Evolutionary conservation across 2,797 vertebrate genomes (phyloP), one percentile per base, ranked within the genome.

Genomic region (Phyllotis vaccarum): DNA sequence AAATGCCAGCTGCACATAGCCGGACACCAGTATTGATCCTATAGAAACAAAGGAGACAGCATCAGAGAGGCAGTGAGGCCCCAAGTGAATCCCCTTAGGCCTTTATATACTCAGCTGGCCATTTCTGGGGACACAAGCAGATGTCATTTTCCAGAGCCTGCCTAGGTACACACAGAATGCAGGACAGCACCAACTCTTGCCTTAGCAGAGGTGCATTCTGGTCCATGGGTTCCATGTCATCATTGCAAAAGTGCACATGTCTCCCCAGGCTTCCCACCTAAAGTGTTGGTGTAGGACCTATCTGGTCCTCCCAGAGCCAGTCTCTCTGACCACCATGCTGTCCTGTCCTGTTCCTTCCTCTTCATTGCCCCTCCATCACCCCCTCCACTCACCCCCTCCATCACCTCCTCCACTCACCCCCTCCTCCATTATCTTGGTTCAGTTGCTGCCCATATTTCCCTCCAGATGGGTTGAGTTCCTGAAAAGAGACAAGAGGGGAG

Each of bases 1-100:
- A 5, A 97, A 92, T 24, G 79, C 91, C 76, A 98, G 91, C 27
- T 76, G 95, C 2, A 96, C 56, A 2, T 97, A 96, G 86, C 95
- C 13, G 0, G 96, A 94, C 43, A 87, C 58, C n/a, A 79, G 80
- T 62, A n/a, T 40, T 3, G 37, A 54, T 7, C 75, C 97, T 97
- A n/a, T 0, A 91, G 92, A 54, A 64, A 70, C 58, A 90, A 75
- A 95, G 24, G 37, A 31, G 19, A 40, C 70, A 62, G 58, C 85
- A 62, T 68, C 31, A 81, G 22, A 17, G 52, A 7, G 29, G n/a
- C 60, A 2, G 34, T n/a, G 3, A 81, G 90, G n/a, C 60, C 56
- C 10, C 0, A 12, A 24, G 56, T 13, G 22, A 3, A 56, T 43
- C 58, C 24, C 24, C 64, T 6, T 31, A 11, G 3, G 60, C 54